Conservation (phyloP, 2,888 invertebrate species). For the Notocelia uddmanniana region DNA sequence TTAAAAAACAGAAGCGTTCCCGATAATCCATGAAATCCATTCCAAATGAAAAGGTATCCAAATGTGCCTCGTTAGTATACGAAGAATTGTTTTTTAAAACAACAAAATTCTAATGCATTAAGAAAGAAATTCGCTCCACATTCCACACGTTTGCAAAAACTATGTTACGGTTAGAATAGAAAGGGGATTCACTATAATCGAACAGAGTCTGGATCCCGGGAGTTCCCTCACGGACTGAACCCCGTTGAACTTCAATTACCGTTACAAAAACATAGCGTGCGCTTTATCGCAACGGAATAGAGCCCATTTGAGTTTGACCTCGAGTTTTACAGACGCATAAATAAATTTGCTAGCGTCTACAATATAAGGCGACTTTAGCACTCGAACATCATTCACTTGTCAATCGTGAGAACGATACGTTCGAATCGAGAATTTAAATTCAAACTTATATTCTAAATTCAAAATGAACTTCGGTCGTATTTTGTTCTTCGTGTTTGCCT, state of each 20-base stretch:
- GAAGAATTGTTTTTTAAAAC: too few relatives aligned
- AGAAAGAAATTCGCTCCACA: neutral
- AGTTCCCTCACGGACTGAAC: conserved; percentile 33
- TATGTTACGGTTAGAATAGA: neutral
- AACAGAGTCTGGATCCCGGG: conserved; percentile 19
- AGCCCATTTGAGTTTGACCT: conserved; percentile 8
- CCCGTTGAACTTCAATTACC: conserved; percentile 13
- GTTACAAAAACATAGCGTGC: neutral
- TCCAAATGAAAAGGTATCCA: too few relatives aligned
- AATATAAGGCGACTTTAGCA: conserved; percentile 26
- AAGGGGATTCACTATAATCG: conserved; percentile 36
- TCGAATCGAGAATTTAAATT: conserved; percentile 24
- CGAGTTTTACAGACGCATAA: neutral
- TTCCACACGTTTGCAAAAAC: neutral
- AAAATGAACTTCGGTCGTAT: conserved; percentile 65
- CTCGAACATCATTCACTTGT: conserved; percentile 40
- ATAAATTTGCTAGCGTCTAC: conserved; percentile 18
- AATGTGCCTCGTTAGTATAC: too few relatives aligned
- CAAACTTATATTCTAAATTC: conserved; percentile 18
- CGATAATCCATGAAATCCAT: too few relatives aligned
- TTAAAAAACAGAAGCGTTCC: too few relatives aligned
- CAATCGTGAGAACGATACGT: conserved; percentile 19
- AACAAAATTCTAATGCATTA: too few relatives aligned
- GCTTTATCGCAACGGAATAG: neutral
- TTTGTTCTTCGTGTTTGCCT: conserved; percentile 63